Conservation (phyloP, 2,113 vertebrate genomes). For the Semicossyphus pulcher region DNA sequence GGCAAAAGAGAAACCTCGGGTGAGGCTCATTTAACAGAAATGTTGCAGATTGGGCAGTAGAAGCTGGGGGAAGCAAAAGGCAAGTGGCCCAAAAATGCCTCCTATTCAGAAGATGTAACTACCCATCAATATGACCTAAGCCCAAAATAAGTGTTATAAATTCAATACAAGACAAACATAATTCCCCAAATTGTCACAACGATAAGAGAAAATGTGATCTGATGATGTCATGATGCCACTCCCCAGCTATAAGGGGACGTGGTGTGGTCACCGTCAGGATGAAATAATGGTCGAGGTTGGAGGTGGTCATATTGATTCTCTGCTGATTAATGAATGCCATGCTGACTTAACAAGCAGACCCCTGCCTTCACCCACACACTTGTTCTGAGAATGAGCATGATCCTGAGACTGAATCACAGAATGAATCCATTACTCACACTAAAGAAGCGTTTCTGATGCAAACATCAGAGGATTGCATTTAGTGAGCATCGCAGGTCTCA, state of each 20-base stretch:
- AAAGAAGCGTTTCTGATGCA: not conserved
- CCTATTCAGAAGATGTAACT: too few species aligned
- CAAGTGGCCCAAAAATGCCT: too few species aligned
- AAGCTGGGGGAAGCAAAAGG: too few species aligned
- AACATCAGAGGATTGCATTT: not conserved
- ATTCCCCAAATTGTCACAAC: not conserved
- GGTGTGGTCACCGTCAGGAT: not conserved
- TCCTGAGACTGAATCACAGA: not conserved
- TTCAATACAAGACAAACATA: not conserved
- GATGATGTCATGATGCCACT: slow-evolving; percentile 4
- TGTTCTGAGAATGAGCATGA: not conserved
- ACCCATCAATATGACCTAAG: not conserved
- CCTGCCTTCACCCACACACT: not conserved
- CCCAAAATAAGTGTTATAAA: not conserved
- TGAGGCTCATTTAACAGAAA: too few species aligned
- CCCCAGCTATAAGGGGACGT: not conserved
- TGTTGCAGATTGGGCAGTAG: too few species aligned
- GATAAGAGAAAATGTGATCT: not conserved
- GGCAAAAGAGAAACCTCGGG: too few species aligned
- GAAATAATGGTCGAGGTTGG: slow-evolving; percentile 1
- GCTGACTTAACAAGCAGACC: slow-evolving; percentile 3
- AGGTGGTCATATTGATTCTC: slow-evolving; percentile 23
- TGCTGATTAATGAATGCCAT: slow-evolving; percentile 2
- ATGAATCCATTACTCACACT: not conserved
- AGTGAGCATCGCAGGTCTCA: not conserved